Evolutionary conservation across 2,113 vertebrate species (phyloP), one percentile per base, ranked within the genome.

Genomic region (Microcebus lehilahytsara): DNA sequence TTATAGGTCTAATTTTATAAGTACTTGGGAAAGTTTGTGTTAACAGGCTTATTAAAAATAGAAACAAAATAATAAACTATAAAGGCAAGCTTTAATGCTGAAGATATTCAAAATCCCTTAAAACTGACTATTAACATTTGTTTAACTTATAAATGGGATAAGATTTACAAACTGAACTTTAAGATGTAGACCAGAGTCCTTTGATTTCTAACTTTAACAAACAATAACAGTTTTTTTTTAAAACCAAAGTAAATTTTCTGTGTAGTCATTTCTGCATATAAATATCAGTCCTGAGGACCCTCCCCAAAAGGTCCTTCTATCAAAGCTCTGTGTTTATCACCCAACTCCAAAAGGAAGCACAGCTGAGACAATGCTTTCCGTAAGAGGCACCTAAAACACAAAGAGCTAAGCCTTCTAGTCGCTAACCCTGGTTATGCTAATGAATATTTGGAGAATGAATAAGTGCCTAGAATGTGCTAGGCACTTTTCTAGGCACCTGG

Each of bases 91-190:
- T 83, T 80, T 66, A 87, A 90, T 79, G 80, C 7, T 85, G 85
- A 62, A 78, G 9, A 64, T 92, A 85, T 58, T 79, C 42, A 69
- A 96, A 88, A 96, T 34, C 14, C 7, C 40, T 89, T 72, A 78
- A 93, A 77, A 89, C n/a, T 78, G 53, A 93, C 6, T 91, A 3
- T 69, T 78, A 89, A 85, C 79, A 89, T 71, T 34, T 66, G 16
- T 64, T 69, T 81, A 84, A 96, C 20, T 96, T 85, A 96, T 8
- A 85, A 88, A 84, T 62, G n/a, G 30, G 20, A 1, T 64, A 86
- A 89, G 56, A 74, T 88, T 37, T 89, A 22, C 60, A 89, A 62
- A 16, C 34, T 78, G 16, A 85, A 85, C 49, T 72, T 85, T 0
- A 4, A 40, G 56, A 85, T 49, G n/a, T 27, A 67, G 20, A 83